These are phyloP conservation scores for Turritopsis dohrnii DNA, from an alignment of 30 jellyfish, hydroid and myxozoan species.

Conservation along the genomic window DNA sequence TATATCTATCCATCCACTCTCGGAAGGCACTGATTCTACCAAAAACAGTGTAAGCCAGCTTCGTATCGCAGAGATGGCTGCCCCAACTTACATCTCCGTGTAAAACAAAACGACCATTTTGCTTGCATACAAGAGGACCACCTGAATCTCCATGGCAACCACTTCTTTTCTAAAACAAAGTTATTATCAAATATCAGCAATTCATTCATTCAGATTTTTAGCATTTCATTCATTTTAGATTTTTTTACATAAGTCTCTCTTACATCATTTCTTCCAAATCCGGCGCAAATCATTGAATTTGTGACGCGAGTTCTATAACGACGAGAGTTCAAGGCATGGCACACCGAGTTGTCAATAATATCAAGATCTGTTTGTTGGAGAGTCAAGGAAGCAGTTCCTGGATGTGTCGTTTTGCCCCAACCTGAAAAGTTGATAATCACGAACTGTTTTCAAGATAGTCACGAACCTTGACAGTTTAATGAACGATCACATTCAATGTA, in stretches of 20 bases:
- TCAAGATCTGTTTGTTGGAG: slow-evolving; percentile 15
- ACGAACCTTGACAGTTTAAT: too few relatives aligned
- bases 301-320: background rate
- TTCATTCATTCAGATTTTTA: too few relatives aligned
- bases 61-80: slow-evolving; percentile 6
- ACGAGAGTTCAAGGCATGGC: slow-evolving; percentile 16
- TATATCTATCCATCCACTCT: slow-evolving; percentile 11
- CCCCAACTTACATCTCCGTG: slow-evolving; percentile 34
- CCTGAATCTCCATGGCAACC: slow-evolving; percentile 35
- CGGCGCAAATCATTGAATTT: slow-evolving; percentile 21
- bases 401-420: slow-evolving; percentile 25
- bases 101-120: slow-evolving; percentile 10
- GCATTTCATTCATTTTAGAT: too few relatives aligned
- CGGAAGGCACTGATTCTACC: slow-evolving; percentile 12
- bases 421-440: too few relatives aligned
- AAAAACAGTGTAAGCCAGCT: background rate
- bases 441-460: too few relatives aligned
- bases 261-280: background rate
- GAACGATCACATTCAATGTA: too few relatives aligned
- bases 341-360: slow-evolving; percentile 14
- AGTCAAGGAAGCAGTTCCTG: background rate
- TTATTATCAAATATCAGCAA: too few relatives aligned
- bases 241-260: too few relatives aligned
- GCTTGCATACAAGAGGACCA: slow-evolving; percentile 21
- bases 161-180: background rate